Conservation (phyloP, 2,113 vertebrate genomes). For the Daphoenositta chrysoptera region DNA sequence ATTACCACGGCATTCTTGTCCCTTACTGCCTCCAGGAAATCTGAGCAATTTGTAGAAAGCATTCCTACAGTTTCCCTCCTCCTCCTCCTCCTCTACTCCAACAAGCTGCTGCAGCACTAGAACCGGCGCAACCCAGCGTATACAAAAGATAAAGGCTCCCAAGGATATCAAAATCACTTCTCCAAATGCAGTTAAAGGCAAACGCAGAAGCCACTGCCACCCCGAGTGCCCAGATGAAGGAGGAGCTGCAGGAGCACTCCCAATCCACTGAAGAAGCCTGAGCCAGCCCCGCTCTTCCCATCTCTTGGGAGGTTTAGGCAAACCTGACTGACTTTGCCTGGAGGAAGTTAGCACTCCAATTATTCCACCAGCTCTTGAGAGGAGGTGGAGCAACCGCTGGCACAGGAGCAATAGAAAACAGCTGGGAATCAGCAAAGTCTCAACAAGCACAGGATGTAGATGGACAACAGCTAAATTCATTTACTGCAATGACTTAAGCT, state of each 20-base stretch:
- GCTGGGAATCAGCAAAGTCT: constrained; percentile 56
- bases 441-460: constrained; percentile 57
- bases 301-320: neutral
- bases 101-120: neutral
- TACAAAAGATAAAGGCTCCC: neutral
- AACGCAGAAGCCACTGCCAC: neutral
- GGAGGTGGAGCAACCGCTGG: constrained; percentile 45
- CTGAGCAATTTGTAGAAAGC: neutral
- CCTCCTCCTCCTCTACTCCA: neutral
- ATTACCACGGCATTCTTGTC: neutral
- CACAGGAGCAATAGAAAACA: constrained; percentile 52
- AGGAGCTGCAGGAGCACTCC: neutral
- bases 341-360: neutral
- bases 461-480: constrained; percentile 59
- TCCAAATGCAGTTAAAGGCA: neutral
- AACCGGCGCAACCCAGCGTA: fast-evolving
- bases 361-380: constrained; percentile 31
- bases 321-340: neutral
- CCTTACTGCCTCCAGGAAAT: constrained; percentile 21
- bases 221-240: neutral
- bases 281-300: neutral
- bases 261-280: neutral
- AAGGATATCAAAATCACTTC: neutral
- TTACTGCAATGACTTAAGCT: constrained; percentile 52
- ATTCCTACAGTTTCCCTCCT: neutral